These are phyloP conservation scores for Drosophila buzzatii DNA, from an alignment of 2,888 invertebrate species.

Conservation along the genomic window DNA sequence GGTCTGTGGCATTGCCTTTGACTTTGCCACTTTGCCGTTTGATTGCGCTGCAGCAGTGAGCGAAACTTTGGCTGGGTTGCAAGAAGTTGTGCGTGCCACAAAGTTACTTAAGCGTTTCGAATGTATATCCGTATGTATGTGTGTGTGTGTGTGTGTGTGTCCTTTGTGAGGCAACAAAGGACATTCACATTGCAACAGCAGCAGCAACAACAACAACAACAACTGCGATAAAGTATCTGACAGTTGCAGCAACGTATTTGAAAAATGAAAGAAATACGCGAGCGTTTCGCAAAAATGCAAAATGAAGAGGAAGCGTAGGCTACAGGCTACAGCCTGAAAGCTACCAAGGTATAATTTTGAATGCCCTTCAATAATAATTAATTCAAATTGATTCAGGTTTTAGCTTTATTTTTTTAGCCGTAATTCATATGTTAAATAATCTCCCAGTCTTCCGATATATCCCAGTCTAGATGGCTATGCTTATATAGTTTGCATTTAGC, in stretches of 20 bases:
- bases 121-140: constrained; percentile 43
- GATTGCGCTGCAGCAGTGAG: constrained; percentile 47
- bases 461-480: background rate
- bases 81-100: constrained; percentile 68
- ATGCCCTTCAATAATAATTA: constrained; percentile 4
- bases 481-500: background rate
- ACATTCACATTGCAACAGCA: constrained; percentile 74
- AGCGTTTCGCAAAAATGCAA: constrained; percentile 44
- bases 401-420: too few species aligned
- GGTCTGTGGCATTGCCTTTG: constrained; percentile 43
- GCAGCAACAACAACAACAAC: constrained; percentile 14
- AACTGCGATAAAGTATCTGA: constrained; percentile 60
- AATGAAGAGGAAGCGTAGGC: constrained; percentile 9
- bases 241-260: constrained; percentile 77
- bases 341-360: background rate
- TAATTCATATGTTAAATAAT: background rate
- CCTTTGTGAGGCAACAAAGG: constrained; percentile 75
- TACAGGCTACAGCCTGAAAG: too few species aligned
- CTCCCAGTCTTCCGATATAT: too few species aligned
- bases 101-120: constrained; percentile 50
- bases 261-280: constrained; percentile 71
- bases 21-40: constrained; percentile 62
- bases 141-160: constrained; percentile 55
- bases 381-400: background rate
- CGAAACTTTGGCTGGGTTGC: constrained; percentile 48